Percentiles rank a stretch among this genome's conserved stretches.
phyloP scores from a whole-genome alignment of 35 echinoderm and acorn worm genomes.

The Antedon bifida region DNA sequence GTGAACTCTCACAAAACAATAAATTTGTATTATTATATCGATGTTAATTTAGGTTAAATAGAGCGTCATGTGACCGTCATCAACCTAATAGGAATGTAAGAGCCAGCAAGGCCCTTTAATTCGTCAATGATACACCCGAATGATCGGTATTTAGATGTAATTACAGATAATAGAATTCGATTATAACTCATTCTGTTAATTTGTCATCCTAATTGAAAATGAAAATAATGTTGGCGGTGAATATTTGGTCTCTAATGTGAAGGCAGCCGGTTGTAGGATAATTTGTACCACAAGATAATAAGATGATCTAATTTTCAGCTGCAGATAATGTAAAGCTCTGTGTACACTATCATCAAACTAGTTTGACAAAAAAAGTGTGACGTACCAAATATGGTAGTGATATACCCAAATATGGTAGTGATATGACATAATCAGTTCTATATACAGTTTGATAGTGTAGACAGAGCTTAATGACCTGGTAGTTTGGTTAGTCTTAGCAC shows the following conservation, averaged over 20 bases:
- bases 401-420: too few species aligned
- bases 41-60: not conserved
- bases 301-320: too few species aligned
- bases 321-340: too few species aligned
- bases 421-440: too few species aligned
- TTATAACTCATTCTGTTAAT: not conserved
- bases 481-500: too few species aligned
- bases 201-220: not conserved
- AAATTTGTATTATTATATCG: not conserved
- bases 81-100: not conserved
- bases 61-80: not conserved
- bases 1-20: not conserved
- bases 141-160: not conserved
- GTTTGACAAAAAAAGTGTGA: too few species aligned
- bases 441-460: too few species aligned
- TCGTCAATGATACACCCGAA: not conserved
- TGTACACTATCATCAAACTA: too few species aligned
- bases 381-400: too few species aligned
- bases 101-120: not conserved
- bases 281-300: not conserved
- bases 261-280: not conserved
- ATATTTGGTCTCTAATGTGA: not conserved
- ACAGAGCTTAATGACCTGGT: too few species aligned
- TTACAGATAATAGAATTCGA: not conserved
- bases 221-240: not conserved